Base-by-base conservation (phyloP, 2,797 vertebrate genomes). In the Pseudochaenichthys georgianus region DNA sequence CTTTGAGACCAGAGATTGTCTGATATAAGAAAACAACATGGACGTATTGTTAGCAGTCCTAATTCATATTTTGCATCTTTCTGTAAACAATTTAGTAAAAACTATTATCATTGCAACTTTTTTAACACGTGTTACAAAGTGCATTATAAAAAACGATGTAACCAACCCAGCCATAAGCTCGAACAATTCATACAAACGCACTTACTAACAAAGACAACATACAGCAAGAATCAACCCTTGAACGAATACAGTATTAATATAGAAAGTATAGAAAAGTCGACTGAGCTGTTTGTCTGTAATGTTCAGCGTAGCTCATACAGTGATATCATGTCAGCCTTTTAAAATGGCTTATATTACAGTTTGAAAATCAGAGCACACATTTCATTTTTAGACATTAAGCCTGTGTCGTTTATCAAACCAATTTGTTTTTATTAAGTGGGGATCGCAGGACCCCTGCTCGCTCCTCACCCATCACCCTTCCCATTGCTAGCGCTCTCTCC, bases 371-470 rank as follows among this genome's bases (percentile, higher is more conserved):
- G 61, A 64, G 64, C 61, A 73, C 82, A 83, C 82, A 83, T 90
- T 84, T 82, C 77, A 86, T 64, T 67, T 28, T 59, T 17, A 63
- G 85, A 79, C 84, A 84, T 87, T 68, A 76, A 82, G 75, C 69
- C 68, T 82, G 65, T 63, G 63, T 73, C 80, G 64, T 93, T 90
- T 89, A 90, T 92, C 86, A 93, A 87, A 75, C 77, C 78, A 86
- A 92, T 91, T 89, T 94, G 91, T 92, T 94, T 90, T 94, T 90
- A 93, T 92, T 81, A 86, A 90, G 89, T 86, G 73, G 86, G 54
- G 80, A 91, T 91, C 75, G 47, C 89, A 84, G 85, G 87, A 90
- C 86, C 86, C 81, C 70, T 66, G 79, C 82, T 87, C 61, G 42
- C 82, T 90, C 80, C 83, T 82, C 75, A 79, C 82, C 85, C 85